A percentile compares a stretch with the other conserved stretches of the same genome.
These are phyloP conservation scores for Drosophila truncata DNA, from an alignment of 1,140 invertebrate genomes.

Conservation along the genomic window DNA sequence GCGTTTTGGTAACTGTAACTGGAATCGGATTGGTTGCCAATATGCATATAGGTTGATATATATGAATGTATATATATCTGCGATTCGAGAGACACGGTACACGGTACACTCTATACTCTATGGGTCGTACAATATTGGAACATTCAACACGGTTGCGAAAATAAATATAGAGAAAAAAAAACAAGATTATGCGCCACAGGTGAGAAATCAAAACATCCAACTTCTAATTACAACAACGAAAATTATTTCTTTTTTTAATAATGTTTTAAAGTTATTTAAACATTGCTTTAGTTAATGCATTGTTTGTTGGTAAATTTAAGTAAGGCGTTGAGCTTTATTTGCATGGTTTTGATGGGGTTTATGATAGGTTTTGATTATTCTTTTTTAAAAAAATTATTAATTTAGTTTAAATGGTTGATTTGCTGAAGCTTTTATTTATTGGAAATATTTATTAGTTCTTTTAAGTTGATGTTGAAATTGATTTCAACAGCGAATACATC, in stretches of 20 bases:
- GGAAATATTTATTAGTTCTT: background rate
- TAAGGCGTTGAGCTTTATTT: background rate
- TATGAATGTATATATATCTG: constrained; percentile 21
- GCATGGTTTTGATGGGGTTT: background rate
- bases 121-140: constrained; percentile 65
- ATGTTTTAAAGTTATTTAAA: background rate
- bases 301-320: constrained; percentile 44
- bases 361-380: background rate
- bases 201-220: constrained; percentile 41
- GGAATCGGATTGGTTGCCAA: constrained; percentile 30
- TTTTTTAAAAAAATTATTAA: background rate
- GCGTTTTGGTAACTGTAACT: constrained; percentile 38
- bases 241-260: background rate
- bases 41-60: constrained; percentile 17
- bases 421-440: background rate
- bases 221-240: constrained; percentile 20
- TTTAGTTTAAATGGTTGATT: background rate
- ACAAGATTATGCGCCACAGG: constrained; percentile 30
- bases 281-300: constrained; percentile 10
- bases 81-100: constrained; percentile 60
- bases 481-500: background rate
- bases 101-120: constrained; percentile 68
- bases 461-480: too few relatives aligned
- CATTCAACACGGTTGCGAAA: constrained; percentile 38
- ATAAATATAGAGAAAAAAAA: background rate